These are phyloP conservation scores for Melangyna quadrimaculata DNA, from an alignment of 2,888 invertebrate genomes.

Conservation along the genomic window DNA sequence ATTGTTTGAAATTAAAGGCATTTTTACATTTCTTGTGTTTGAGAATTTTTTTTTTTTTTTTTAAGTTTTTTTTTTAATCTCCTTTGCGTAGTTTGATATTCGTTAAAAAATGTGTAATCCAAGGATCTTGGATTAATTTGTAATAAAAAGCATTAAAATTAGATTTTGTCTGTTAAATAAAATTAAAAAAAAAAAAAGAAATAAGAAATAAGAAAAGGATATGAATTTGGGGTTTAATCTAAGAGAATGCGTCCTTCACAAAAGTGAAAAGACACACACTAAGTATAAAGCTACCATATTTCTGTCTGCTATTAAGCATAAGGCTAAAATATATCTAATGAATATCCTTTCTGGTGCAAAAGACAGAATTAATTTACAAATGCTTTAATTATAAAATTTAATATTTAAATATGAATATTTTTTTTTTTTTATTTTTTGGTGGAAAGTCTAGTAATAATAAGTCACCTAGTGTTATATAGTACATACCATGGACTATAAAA, in stretches of 20 bases:
- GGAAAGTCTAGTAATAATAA: too few relatives aligned
- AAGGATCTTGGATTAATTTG: constrained; percentile 37
- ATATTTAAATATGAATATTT: not conserved
- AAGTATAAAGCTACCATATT: not conserved
- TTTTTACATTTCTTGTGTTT: constrained; percentile 27
- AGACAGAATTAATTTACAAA: not conserved
- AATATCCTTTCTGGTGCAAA: not conserved
- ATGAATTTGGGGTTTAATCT: not conserved
- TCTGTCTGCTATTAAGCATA: not conserved
- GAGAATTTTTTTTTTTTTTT: not conserved
- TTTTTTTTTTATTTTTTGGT: not conserved
- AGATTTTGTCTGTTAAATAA: not conserved
- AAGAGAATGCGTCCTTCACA: not conserved
- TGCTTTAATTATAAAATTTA: not conserved
- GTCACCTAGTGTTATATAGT: too few relatives aligned
- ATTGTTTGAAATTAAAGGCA: constrained; percentile 65
- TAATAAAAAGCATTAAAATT: constrained; percentile 33
- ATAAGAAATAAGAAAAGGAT: not conserved
- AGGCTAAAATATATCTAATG: not conserved
- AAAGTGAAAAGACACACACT: not conserved
- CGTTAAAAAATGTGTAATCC: constrained; percentile 48
- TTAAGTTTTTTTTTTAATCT: not conserved
- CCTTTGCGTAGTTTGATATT: constrained; percentile 32
- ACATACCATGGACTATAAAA: too few relatives aligned
- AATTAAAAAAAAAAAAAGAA: not conserved